These are phyloP conservation scores for Forpus xanthops DNA, from an alignment of 2,797 vertebrate species.

Conservation along the genomic window DNA sequence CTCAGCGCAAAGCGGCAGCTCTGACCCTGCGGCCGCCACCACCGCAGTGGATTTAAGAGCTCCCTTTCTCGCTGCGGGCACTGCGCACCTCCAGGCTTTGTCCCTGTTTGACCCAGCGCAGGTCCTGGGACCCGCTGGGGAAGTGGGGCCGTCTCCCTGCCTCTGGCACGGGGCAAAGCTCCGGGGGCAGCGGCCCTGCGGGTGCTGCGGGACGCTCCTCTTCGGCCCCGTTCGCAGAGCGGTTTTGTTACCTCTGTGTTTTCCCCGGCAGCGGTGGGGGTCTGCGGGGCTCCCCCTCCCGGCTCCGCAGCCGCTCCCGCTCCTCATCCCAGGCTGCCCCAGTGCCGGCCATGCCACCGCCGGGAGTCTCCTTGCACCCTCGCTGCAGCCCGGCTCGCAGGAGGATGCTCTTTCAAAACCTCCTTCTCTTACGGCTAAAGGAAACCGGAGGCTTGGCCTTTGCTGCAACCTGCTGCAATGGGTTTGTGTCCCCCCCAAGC, in stretches of 20 bases:
- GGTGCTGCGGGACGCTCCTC: not conserved
- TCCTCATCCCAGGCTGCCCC: accelerated
- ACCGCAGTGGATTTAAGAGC: accelerated
- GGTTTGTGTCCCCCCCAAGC: not conserved
- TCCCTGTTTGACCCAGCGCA: not conserved
- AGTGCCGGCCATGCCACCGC: accelerated
- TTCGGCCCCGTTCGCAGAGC: not conserved
- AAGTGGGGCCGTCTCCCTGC: accelerated
- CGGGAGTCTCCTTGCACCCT: not conserved
- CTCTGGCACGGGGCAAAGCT: accelerated
- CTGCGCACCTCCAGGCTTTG: no score
- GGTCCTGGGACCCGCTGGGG: accelerated
- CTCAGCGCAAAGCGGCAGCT: not conserved
- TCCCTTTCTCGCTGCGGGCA: not conserved
- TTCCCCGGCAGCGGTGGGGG: not conserved
- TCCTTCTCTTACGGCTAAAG: not conserved
- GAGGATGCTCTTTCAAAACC: slow-evolving; percentile 4
- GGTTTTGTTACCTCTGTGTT: not conserved
- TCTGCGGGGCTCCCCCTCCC: not conserved
- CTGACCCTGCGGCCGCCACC: not conserved
- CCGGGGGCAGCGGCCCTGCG: not conserved
- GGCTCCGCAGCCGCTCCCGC: not conserved
- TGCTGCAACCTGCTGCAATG: not conserved
- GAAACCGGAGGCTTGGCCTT: not conserved
- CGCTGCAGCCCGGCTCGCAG: accelerated